A percentile compares a stretch with the other conserved stretches of the same genome.
phyloP scores from a whole-genome alignment of 1,140 invertebrate genomes.

The Formica selysi region DNA sequence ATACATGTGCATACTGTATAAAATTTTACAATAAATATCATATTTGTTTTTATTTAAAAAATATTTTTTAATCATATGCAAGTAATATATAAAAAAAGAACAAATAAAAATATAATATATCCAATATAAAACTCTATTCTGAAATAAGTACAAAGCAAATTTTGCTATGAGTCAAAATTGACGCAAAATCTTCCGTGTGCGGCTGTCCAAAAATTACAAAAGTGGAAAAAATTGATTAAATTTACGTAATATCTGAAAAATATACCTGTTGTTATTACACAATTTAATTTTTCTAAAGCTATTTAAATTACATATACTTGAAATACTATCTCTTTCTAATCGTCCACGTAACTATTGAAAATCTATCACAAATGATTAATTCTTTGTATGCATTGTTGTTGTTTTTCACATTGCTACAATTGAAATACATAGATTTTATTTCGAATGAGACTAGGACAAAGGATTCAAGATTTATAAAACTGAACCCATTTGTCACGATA shows the following conservation, averaged over 20 bases:
- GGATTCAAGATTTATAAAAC: constrained; percentile 6
- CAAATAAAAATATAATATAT: no score
- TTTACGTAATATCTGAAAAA: background rate
- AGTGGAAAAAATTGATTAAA: background rate
- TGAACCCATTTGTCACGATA: constrained; percentile 33
- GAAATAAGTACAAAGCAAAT: no score
- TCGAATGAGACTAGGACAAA: background rate
- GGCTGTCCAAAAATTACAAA: background rate
- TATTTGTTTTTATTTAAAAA: no score
- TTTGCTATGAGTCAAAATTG: no score
- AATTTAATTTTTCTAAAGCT: background rate
- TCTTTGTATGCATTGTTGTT: background rate
- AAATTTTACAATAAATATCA: no score
- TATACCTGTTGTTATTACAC: background rate
- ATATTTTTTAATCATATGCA: no score
- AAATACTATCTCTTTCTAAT: background rate
- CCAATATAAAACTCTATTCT: no score
- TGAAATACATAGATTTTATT: background rate
- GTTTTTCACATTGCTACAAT: background rate
- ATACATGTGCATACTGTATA: no score
- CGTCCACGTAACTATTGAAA: background rate
- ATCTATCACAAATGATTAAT: background rate
- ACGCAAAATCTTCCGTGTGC: no score
- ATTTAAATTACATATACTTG: background rate
- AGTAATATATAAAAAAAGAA: no score